Conservation (phyloP, 2,888 invertebrate genomes). For the Agonopterix heracliana region DNA sequence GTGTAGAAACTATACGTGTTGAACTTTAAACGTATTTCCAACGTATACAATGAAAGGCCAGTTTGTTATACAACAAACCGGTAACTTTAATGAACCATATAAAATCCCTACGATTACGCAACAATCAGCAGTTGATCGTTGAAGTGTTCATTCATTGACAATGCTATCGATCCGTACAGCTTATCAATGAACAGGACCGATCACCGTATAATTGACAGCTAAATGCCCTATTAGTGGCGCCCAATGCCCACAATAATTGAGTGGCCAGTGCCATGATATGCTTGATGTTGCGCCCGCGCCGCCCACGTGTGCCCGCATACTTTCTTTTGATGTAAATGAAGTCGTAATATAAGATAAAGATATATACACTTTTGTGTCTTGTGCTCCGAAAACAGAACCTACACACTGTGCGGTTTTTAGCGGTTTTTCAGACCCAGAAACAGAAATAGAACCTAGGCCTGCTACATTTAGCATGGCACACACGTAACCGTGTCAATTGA, state of each 20-base stretch:
- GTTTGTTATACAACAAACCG: too few species aligned
- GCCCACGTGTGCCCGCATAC: constrained; percentile 20
- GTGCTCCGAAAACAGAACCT: background rate
- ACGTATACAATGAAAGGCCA: too few species aligned
- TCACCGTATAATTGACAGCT: constrained; percentile 56
- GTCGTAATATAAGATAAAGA: too few species aligned
- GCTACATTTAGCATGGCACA: too few species aligned
- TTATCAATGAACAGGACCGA: constrained; percentile 28
- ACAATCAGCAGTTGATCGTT: background rate
- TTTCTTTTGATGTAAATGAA: constrained; percentile 1
- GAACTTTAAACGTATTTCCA: too few species aligned
- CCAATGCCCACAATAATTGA: constrained; percentile 35
- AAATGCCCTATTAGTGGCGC: constrained; percentile 49
- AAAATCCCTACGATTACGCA: too few species aligned
- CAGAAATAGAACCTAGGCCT: too few species aligned
- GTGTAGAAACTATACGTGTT: too few species aligned
- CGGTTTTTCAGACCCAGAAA: too few species aligned
- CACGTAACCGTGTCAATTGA: background rate
- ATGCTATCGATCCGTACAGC: constrained; percentile 24
- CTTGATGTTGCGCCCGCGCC: constrained; percentile 30
- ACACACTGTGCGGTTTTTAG: too few species aligned
- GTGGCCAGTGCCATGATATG: constrained; percentile 32
- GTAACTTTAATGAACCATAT: too few species aligned
- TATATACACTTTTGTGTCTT: too few species aligned
- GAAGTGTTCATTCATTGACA: constrained; percentile 16